Conservation (phyloP, 2,797 vertebrate species). For the Diglossa cyanea region DNA sequence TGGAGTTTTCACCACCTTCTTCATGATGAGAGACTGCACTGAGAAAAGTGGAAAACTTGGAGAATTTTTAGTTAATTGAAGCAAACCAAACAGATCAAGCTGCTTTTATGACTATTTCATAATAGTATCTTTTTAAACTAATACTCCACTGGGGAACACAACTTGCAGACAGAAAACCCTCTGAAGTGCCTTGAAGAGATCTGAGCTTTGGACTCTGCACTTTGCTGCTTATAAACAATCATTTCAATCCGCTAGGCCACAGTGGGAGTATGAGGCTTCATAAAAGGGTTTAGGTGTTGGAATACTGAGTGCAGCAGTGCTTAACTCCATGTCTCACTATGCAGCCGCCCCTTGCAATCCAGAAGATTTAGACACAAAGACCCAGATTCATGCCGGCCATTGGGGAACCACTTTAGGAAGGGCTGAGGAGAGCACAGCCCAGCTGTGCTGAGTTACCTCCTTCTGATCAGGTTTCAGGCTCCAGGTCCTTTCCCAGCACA, state of each 20-base stretch:
- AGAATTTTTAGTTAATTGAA: slow-evolving; percentile 26
- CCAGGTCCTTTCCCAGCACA: slow-evolving; percentile 15
- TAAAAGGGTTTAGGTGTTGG: slow-evolving; percentile 55
- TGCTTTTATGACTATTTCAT: slow-evolving; percentile 42
- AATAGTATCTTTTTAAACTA: slow-evolving; percentile 50
- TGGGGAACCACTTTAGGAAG: slow-evolving; percentile 27
- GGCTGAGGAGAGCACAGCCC: not conserved
- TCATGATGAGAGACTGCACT: not conserved
- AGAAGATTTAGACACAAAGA: slow-evolving; percentile 54
- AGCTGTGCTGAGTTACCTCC: slow-evolving; percentile 54
- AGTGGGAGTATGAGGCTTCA: slow-evolving; percentile 60
- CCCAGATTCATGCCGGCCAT: slow-evolving; percentile 23
- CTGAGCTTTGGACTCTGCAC: slow-evolving; percentile 46
- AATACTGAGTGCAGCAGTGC: slow-evolving; percentile 36
- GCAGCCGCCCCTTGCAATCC: not conserved
- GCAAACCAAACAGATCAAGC: slow-evolving; percentile 40
- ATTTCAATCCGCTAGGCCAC: slow-evolving; percentile 32
- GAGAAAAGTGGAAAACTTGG: not conserved
- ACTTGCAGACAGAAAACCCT: slow-evolving; percentile 36
- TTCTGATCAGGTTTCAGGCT: slow-evolving; percentile 43
- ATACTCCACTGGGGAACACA: slow-evolving; percentile 34
- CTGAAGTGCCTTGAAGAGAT: slow-evolving; percentile 56
- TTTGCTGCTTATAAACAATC: slow-evolving; percentile 56
- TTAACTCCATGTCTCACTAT: not conserved
- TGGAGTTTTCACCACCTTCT: not conserved